Evolutionary conservation across 2,797 vertebrate genomes (phyloP), one percentile per base, ranked within the genome.

Genomic region (Tangara arthus): DNA sequence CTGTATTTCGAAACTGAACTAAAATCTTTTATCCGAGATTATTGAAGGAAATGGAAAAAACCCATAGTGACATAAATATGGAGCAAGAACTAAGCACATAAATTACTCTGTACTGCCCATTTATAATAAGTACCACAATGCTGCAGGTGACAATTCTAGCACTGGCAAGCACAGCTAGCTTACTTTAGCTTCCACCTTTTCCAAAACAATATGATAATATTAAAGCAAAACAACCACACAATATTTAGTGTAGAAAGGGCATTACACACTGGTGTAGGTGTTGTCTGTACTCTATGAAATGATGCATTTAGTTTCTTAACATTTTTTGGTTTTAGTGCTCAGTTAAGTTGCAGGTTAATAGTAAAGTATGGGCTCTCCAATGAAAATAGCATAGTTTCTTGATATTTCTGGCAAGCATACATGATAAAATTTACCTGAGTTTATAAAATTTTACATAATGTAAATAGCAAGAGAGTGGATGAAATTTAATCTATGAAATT

Each of bases 401-500:
- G 56, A 63, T 14, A 15, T 68, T 73, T 80, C 68, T 90, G 46
- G 23, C 11, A 93, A 47, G 30, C 9, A 56, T 59, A 46, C 22
- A 28, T 28, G 23, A 88, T 27, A 71, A 52, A 89, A 89, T 92
- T 90, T 60, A 81, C 3, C 1, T 71, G 52, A 26, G 11, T 64
- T 93, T 65, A 61, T 59, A 23, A 46, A 72, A 73, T 90, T 85
- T 70, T 94, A 61, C 46, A 77, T 91, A 90, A 96, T 39, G 9
- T 44, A 94, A 97, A 96, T 94, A 93, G 18, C 5, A 34, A 87
- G 42, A 81, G n/a, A 71, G 11, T 50, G 32, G 15, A 2, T 82
- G 39, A 95, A 97, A 97, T 97, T 95, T 97, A 96, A 97, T 95
- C n/a, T 94, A 37, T 93, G 68, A 90, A 93, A 84, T 87, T 69